Conservation (phyloP, 2,888 invertebrate species). For the Acleris literana region DNA sequence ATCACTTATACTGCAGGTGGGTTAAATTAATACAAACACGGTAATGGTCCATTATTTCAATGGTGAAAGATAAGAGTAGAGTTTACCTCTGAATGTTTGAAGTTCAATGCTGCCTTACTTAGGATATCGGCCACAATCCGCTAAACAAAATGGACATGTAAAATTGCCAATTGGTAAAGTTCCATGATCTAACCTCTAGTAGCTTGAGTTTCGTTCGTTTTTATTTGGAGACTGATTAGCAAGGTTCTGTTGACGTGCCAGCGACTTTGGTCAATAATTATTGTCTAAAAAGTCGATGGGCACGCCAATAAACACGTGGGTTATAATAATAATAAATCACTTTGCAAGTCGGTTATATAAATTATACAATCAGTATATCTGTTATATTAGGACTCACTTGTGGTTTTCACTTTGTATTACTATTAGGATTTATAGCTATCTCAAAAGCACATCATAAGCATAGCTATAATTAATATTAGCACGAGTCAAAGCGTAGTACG, state of each 20-base stretch:
- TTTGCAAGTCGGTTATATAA: background rate
- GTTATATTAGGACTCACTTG: too few species aligned
- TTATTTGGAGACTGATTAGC: constrained; percentile 53
- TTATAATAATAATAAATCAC: too few species aligned
- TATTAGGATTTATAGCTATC: too few species aligned
- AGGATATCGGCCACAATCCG: constrained; percentile 4
- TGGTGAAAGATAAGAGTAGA: background rate
- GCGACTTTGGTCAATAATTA: constrained; percentile 42
- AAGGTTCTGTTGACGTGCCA: constrained; percentile 43
- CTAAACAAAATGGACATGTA: constrained; percentile 37
- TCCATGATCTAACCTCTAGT: constrained; percentile 41
- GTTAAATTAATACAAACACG: constrained; percentile 9
- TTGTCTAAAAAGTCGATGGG: constrained; percentile 37
- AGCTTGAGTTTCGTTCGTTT: constrained; percentile 34
- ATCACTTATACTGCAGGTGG: background rate
- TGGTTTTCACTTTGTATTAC: too few species aligned
- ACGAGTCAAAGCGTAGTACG: too few species aligned
- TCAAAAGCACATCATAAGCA: too few species aligned
- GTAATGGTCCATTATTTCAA: constrained; percentile 8
- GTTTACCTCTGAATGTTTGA: too few species aligned
- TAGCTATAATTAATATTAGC: too few species aligned
- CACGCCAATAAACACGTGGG: constrained; percentile 29
- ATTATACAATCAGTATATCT: too few species aligned
- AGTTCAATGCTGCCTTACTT: constrained; percentile 38
- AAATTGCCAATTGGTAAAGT: constrained; percentile 41